Conservation (phyloP, 2,888 invertebrate species). For the Meganola albula region DNA sequence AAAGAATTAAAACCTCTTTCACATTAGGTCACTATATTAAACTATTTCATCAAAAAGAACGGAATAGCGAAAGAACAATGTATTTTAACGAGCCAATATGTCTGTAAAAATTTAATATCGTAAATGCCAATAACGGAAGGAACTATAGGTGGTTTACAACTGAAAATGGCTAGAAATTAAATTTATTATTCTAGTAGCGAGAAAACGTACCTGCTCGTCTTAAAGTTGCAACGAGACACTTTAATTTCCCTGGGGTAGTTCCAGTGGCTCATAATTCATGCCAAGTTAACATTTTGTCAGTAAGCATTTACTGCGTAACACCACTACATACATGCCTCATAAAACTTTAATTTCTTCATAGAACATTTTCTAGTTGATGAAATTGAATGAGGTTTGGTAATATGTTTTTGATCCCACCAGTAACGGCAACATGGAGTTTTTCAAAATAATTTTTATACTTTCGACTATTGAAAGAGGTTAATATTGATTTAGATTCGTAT, state of each 20-base stretch:
- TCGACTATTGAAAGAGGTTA: too few relatives aligned
- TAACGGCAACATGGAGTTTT: too few relatives aligned
- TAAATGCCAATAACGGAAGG: slow-evolving; percentile 15
- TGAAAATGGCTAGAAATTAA: slow-evolving; percentile 47
- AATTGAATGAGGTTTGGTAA: too few relatives aligned
- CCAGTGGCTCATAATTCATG: slow-evolving; percentile 71
- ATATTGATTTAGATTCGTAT: too few relatives aligned
- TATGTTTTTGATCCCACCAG: too few relatives aligned
- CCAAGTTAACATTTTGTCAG: slow-evolving; percentile 75
- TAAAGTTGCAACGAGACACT: slow-evolving; percentile 73
- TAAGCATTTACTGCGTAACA: slow-evolving; percentile 61
- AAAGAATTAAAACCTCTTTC: too few relatives aligned
- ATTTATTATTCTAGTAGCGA: slow-evolving; percentile 52
- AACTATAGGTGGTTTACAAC: slow-evolving; percentile 41
- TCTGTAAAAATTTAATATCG: slow-evolving; percentile 12
- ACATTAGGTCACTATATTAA: too few relatives aligned
- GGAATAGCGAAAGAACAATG: too few relatives aligned
- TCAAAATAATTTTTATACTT: too few relatives aligned
- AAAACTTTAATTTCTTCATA: slow-evolving; percentile 50
- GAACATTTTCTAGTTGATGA: slow-evolving; percentile 40
- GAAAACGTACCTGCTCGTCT: slow-evolving; percentile 63
- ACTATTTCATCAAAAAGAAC: too few relatives aligned
- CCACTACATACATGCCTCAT: slow-evolving; percentile 49
- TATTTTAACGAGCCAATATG: too few relatives aligned
- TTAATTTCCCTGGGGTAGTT: slow-evolving; percentile 70